These are phyloP conservation scores for Platalea minor DNA, from an alignment of 2,797 vertebrate species.

Conservation along the genomic window DNA sequence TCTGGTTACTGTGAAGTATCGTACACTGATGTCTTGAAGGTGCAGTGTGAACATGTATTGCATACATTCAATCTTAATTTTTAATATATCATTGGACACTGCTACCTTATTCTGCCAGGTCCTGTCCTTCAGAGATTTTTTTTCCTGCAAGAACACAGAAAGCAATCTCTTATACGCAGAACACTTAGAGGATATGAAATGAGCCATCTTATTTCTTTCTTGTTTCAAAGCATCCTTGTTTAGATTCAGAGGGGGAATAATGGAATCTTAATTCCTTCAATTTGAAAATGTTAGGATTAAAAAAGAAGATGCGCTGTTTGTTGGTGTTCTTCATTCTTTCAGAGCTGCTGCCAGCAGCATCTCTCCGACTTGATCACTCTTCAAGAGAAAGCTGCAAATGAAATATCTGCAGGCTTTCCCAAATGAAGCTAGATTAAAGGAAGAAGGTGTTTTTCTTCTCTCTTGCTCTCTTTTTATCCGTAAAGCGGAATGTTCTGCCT, in stretches of 20 bases:
- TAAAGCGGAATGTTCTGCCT: not conserved
- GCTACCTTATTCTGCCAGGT: not conserved
- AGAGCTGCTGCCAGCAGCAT: not conserved
- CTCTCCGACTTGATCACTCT: constrained; percentile 23
- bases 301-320: not conserved
- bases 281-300: constrained; percentile 60
- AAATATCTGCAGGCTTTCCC: constrained; percentile 36
- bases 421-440: constrained; percentile 24
- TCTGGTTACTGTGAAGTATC: not conserved
- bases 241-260: constrained; percentile 50
- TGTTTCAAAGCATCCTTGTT: constrained; percentile 29
- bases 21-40: not conserved
- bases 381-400: constrained; percentile 50
- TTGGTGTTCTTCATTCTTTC: constrained; percentile 32
- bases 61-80: not conserved
- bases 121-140: not conserved
- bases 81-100: not conserved
- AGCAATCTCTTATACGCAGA: not conserved
- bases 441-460: not conserved
- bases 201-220: not conserved
- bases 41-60: not conserved
- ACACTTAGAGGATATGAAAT: constrained; percentile 13
- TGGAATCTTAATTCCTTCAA: constrained; percentile 44
- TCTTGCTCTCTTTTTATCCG: not conserved
- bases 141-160: not conserved